These are phyloP conservation scores for Drosophila littoralis DNA, from an alignment of 1,140 invertebrate species.

Conservation along the genomic window DNA sequence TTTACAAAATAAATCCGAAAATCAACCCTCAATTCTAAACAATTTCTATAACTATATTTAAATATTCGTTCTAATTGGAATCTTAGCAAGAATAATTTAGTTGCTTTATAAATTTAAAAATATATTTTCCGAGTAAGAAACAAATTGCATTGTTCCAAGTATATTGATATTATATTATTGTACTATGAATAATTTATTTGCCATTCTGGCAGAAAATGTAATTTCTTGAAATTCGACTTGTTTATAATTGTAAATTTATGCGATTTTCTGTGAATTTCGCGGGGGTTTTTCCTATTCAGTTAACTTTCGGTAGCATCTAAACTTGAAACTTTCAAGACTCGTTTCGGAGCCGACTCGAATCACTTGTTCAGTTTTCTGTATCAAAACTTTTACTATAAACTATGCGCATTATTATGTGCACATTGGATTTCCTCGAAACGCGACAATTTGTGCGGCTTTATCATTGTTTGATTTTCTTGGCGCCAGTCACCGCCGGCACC, in stretches of 20 bases:
- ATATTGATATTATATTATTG: too few species aligned
- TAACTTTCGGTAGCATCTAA: neutral
- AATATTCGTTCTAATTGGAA: too few species aligned
- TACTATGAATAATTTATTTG: too few species aligned
- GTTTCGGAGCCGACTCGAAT: neutral
- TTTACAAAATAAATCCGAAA: too few species aligned
- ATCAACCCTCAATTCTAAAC: too few species aligned
- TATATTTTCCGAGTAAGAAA: too few species aligned
- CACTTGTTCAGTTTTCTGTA: neutral
- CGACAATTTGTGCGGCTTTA: conserved; percentile 58
- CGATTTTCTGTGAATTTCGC: neutral
- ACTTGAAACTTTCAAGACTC: neutral
- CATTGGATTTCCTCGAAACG: conserved; percentile 26
- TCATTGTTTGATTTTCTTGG: conserved; percentile 64
- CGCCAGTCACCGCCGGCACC: conserved; percentile 55
- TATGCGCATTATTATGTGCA: neutral
- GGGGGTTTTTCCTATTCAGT: neutral
- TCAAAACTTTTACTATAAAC: neutral
- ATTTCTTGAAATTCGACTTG: too few species aligned
- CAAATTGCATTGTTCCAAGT: too few species aligned
- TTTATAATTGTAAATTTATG: neutral
- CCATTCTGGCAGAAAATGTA: too few species aligned
- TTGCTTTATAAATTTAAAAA: too few species aligned
- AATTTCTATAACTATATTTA: too few species aligned
- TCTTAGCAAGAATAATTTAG: too few species aligned